Evolutionary conservation across 1,140 invertebrate species (phyloP), one percentile per base, ranked within the genome.

Genomic region (Leptopilina boulardi): DNA sequence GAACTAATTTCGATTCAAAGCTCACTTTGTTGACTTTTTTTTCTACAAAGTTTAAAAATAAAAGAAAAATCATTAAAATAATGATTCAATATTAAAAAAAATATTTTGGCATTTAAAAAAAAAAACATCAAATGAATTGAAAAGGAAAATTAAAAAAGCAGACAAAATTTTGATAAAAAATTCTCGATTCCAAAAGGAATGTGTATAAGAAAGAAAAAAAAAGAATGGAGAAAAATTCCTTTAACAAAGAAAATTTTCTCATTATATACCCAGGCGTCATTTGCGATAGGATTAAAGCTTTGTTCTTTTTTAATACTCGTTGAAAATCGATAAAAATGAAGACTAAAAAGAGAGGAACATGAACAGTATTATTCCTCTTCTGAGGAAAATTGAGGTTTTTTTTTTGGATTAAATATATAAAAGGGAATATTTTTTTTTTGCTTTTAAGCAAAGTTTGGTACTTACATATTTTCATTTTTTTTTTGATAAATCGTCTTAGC

Each of bases 251-350:
- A 30, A 11, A 26, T 10, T 66, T 26, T 2, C 56, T 15, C 23
- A 66, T 66, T 66, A 26, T 26, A 21, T 34, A 34, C 6, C 23
- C 2, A 26, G 26, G 15, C 26, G 15, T 66, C 59, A 66, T 66
- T 66, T 66, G 10, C 56, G 15, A 66, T 66, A 23, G 59, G 13
- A 66, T 66, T 66, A 66, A 15, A 30, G 26, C 23, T 66, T 66
- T 30, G 59, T 30, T n/a, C 59, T n/a, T 66, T n/a, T 66, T 26
- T 8, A 34, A 66, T 34, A 30, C 13, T 23, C 23, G 13, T 30
- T 66, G 26, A 15, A 30, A 30, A 66, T 66, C 59, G 21, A 66
- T 66, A 34, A 66, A 66, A 66, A 59, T 59, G 21, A 26, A n/a
- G 11, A 66, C 23, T 30, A 34, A 66, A 66, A 26, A 11, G 11